Evolutionary conservation across 2,113 vertebrate genomes (phyloP).

Genomic region (Silurus meridionalis): DNA sequence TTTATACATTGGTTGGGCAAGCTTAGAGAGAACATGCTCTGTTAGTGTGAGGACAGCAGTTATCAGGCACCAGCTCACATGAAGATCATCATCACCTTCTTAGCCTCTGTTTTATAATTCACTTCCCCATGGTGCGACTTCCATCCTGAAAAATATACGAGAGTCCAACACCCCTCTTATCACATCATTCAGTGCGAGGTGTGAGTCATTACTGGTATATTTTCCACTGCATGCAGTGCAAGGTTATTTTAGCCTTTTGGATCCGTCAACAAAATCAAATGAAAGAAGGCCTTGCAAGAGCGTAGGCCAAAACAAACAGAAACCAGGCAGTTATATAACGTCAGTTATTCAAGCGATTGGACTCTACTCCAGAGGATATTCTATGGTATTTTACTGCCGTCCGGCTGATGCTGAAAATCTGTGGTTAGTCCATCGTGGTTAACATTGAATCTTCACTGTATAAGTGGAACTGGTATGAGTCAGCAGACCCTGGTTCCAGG

Average conservation of each 20-base stretch:
- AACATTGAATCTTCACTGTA: not conserved
- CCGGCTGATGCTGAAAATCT: not conserved
- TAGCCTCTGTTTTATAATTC: not conserved
- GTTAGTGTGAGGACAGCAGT: not conserved
- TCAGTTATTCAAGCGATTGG: not conserved
- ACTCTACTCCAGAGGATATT: not conserved
- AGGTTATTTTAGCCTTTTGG: not conserved
- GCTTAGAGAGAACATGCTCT: not conserved
- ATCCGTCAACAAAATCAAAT: not conserved
- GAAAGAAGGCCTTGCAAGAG: not conserved
- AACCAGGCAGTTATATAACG: not conserved
- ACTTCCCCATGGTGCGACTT: slow-evolving; percentile 25
- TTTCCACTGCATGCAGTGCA: not conserved
- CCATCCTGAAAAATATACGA: not conserved
- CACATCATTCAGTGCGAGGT: slow-evolving; percentile 13
- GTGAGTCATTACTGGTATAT: not conserved
- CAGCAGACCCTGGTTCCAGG: not conserved
- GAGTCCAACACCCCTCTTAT: slow-evolving; percentile 16
- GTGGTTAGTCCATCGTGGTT: not conserved
- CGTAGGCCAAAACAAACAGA: not conserved
- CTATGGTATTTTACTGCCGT: not conserved
- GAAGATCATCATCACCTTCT: not conserved
- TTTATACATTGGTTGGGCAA: not conserved
- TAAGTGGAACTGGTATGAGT: slow-evolving; percentile 21
- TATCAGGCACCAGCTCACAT: not conserved